phyloP scores from a whole-genome alignment of 2,113 vertebrate species.

The Ciconia maguari region DNA sequence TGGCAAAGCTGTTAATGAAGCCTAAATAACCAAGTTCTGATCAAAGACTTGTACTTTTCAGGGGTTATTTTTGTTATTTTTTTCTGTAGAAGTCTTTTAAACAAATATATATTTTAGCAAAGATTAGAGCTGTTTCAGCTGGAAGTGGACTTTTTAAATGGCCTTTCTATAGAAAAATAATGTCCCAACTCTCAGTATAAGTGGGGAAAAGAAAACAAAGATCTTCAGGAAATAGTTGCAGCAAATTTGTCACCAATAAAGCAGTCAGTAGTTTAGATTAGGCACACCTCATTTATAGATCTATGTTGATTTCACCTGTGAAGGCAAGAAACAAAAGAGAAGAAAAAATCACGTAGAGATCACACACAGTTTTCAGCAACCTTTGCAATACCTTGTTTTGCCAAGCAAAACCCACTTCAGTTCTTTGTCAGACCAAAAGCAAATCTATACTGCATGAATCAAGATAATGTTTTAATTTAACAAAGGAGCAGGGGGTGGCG shows the following conservation, averaged over 20 bases:
- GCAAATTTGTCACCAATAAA: not conserved
- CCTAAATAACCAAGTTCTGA: not conserved
- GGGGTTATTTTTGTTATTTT: not conserved
- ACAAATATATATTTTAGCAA: not conserved
- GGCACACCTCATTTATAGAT: not conserved
- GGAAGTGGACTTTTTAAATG: not conserved
- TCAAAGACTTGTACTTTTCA: not conserved
- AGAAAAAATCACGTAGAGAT: not conserved
- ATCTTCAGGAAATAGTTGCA: not conserved
- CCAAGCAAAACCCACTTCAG: not conserved
- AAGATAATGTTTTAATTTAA: not conserved
- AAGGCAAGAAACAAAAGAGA: not conserved
- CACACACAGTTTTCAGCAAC: not conserved
- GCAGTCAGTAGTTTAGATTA: not conserved
- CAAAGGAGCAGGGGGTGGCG: not conserved
- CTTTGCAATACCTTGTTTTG: not conserved
- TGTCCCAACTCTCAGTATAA: not conserved
- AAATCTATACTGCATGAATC: not conserved
- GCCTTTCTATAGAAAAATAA: not conserved
- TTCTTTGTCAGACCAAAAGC: not conserved
- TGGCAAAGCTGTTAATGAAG: not conserved
- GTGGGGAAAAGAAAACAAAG: not conserved
- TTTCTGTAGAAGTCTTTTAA: not conserved
- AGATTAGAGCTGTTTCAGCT: slow-evolving; percentile 10
- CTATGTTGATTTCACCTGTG: not conserved